Conservation (phyloP, 2,888 invertebrate genomes). For the Aspidiotus rigidus region DNA sequence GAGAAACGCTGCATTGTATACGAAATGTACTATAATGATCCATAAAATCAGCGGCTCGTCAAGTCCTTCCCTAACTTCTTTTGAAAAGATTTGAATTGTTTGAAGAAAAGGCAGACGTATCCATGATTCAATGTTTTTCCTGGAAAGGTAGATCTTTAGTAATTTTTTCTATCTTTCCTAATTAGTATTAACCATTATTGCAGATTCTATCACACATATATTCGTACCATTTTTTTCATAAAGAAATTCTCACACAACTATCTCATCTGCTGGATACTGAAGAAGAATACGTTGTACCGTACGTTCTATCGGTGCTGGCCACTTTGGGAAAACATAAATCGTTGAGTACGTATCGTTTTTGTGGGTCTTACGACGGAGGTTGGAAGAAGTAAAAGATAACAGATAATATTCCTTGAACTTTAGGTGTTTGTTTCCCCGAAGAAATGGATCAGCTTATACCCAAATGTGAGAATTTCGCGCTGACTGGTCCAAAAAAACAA, state of each 20-base stretch:
- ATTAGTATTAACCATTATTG: constrained; percentile 34
- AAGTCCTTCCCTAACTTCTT: no score
- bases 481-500: constrained; percentile 85
- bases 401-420: constrained; percentile 28
- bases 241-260: constrained; percentile 68
- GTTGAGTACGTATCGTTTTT: constrained; percentile 52
- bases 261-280: constrained; percentile 69
- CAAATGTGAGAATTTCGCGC: constrained; percentile 77
- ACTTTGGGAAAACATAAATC: constrained; percentile 80
- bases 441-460: constrained; percentile 71
- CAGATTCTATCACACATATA: constrained; percentile 82
- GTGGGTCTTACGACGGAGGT: neutral
- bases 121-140: no score
- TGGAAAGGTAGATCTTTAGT: no score
- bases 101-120: no score
- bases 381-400: no score
- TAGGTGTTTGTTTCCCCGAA: constrained; percentile 64
- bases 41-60: no score
- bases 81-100: no score
- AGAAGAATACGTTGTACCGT: constrained; percentile 68
- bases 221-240: constrained; percentile 83
- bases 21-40: no score
- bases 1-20: no score
- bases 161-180: no score
- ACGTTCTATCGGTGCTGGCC: constrained; percentile 72